These are phyloP conservation scores for Gallinago stenura DNA, from an alignment of 2,797 vertebrate genomes.

Conservation along the genomic window DNA sequence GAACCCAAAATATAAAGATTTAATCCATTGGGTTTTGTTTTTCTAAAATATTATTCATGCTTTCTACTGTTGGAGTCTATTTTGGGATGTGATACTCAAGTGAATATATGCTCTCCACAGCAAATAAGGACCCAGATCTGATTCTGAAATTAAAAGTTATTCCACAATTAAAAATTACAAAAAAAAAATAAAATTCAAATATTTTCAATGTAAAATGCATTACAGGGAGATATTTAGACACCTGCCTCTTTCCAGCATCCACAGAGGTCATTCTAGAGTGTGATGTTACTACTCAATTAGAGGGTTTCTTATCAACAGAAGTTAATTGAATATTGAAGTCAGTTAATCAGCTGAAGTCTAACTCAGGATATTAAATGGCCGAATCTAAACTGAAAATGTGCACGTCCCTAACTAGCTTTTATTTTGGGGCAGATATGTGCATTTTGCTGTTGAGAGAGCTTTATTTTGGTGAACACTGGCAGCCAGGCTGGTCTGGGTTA, in stretches of 20 bases:
- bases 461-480: too few relatives aligned
- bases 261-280: not conserved
- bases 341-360: not conserved
- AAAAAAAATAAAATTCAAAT: not conserved
- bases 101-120: not conserved
- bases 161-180: not conserved
- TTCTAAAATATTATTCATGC: not conserved
- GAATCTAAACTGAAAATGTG: not conserved
- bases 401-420: rapidly evolving
- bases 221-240: not conserved
- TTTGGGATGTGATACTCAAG: not conserved
- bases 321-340: not conserved
- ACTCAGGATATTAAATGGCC: not conserved
- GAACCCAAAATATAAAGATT: not conserved
- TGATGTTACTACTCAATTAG: not conserved
- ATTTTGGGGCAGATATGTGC: not conserved
- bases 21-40: not conserved
- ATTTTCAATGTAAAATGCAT: not conserved
- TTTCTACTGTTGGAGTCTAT: rapidly evolving
- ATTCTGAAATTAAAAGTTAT: not conserved
- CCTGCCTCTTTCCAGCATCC: not conserved
- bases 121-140: not conserved
- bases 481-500: not conserved
- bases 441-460: not conserved
- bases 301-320: not conserved